Base-by-base conservation (phyloP, 2,888 invertebrate genomes). In the Ophioninae sp. region DNA sequence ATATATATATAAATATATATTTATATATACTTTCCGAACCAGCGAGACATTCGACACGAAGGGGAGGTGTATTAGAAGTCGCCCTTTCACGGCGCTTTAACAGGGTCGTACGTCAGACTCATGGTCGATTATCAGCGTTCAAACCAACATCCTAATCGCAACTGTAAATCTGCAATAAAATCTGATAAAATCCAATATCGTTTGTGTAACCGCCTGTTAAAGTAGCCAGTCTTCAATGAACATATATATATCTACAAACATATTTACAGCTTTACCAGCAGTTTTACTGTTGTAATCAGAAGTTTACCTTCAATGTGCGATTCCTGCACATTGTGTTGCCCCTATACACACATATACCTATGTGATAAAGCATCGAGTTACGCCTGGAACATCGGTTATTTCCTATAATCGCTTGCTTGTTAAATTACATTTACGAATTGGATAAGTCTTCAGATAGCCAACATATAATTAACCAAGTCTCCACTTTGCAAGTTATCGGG, bases 171-270 rank as follows among this genome's bases (percentile, higher is more conserved):
- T 85, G 85, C 86, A 86, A 86, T 87, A 86, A 88, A 90, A 90
- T 89, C 87, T 86, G 88, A 87, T 90, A 90, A 89, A 90, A 89
- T 87, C 83, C 84, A 87, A 87, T 87, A 86, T 88, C 64, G 84
- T 82, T 82, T 82, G 74, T 44, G 65, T 77, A 68, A 39, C 58
- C 56, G 37, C 22, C 20, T 20, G 22, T 22, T 22, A 22, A 59
- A 6, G 51, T 17, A 51, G 17, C 17, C 30, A 30, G 30, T 51
- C 9, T 51, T 51, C 51, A 1, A 51, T 51, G 5, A 2, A 51
- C 1, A 51, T 71, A 71, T 30, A 30, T 30, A 30, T 30, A 30
- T 30, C 1, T 30, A 30, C 30, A 30, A 1, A 3, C 30, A 30
- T 30, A 30, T 30, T 30, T 30, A 30, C 2, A 30, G 30, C 3